phyloP scores from a whole-genome alignment of 2,797 vertebrate genomes.

The Synanceia verrucosa region DNA sequence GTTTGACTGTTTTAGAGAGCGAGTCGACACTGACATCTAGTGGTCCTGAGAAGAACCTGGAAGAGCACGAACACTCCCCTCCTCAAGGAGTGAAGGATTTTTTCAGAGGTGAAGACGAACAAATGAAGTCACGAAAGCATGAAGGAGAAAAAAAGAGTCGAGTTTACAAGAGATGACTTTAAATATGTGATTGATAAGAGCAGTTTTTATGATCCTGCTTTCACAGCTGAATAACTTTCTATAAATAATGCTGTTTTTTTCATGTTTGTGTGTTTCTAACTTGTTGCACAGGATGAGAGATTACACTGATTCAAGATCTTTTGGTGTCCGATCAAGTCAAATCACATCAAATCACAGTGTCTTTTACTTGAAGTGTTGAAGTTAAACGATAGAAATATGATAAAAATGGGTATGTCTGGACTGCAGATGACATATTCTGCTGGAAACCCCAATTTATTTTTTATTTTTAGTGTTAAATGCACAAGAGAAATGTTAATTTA shows the following conservation, averaged over 20 bases:
- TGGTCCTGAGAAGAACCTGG: conserved; percentile 24
- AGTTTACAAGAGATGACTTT: conserved; percentile 28
- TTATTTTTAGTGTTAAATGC: neutral
- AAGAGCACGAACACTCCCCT: neutral
- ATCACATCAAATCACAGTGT: conserved; percentile 11
- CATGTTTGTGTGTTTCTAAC: conserved; percentile 11
- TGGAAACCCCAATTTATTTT: neutral
- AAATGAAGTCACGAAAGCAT: neutral
- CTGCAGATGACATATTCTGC: neutral
- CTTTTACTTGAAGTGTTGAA: conserved; percentile 36
- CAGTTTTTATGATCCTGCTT: conserved; percentile 13
- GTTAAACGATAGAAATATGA: neutral
- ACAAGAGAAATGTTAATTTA: no score
- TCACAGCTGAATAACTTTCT: neutral
- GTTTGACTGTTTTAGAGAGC: conserved; percentile 1
- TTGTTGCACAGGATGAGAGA: conserved; percentile 32
- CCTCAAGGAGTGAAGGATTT: neutral
- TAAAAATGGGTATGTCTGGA: neutral
- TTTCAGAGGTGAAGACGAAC: neutral
- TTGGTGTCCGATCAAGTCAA: conserved; percentile 5
- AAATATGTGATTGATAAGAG: neutral
- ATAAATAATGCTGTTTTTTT: neutral
- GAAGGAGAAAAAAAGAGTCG: conserved; percentile 6
- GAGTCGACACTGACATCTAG: conserved; percentile 55
- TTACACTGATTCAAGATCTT: neutral